Conservation (phyloP, 2,797 vertebrate species). For the Yasuhikotakia modesta region DNA sequence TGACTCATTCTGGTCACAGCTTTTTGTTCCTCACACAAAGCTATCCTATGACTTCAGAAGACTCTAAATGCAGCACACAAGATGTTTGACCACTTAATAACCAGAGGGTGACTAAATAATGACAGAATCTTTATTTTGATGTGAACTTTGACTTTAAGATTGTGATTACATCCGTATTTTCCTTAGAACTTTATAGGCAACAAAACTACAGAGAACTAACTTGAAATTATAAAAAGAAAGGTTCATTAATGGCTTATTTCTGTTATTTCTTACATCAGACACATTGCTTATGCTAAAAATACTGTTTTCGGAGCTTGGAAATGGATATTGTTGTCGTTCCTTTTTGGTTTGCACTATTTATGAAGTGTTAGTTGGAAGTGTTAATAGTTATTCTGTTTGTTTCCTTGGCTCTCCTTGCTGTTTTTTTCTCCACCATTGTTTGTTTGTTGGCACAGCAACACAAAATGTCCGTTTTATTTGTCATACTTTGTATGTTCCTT, state of each 20-base stretch:
- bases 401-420: slow-evolving; percentile 8
- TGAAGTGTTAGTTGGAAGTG: slow-evolving; percentile 16
- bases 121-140: not conserved
- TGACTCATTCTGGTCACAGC: no score
- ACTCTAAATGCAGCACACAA: no score
- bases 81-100: no score
- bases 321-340: not conserved
- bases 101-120: no score
- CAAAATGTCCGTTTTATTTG: not conserved
- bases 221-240: not conserved
- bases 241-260: not conserved
- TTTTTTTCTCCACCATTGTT: slow-evolving; percentile 19
- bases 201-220: not conserved
- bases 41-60: no score
- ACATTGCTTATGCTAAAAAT: slow-evolving; percentile 10
- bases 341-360: slow-evolving; percentile 21
- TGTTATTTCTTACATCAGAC: slow-evolving; percentile 6
- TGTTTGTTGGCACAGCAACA: slow-evolving; percentile 17
- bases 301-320: slow-evolving; percentile 14
- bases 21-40: no score
- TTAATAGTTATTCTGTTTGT: slow-evolving; percentile 43
- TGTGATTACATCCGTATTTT: no score
- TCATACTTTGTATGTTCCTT: slow-evolving; percentile 18
- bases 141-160: not conserved
- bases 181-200: not conserved